Base-by-base conservation (phyloP, 1,140 invertebrate genomes). In the Spodoptera litura region DNA sequence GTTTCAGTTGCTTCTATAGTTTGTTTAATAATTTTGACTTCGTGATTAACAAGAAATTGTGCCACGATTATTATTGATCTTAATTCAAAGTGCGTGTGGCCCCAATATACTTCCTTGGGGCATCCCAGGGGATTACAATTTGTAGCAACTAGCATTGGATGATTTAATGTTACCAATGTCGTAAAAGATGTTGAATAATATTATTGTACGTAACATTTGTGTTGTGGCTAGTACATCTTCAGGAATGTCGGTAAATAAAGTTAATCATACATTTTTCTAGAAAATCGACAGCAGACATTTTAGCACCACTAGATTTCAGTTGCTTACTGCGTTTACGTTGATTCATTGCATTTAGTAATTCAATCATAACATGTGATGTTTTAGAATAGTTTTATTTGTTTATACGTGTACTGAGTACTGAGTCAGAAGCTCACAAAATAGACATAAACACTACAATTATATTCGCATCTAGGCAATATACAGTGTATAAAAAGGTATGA, bases 371-470 rank as follows among this genome's bases (percentile, higher is more conserved):
- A 49, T 49, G 15, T 25, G 25, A 61, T 20, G 55, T 20, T 56
- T 56, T 10, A 56, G 55, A 56, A 20, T 56, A 20, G 20, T 66
- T 66, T 49, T 66, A 15, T 49, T 52, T 68, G 20, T 68, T 20
- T 52, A 52, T 49, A 25, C 49, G 12, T 38, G 3, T 70, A 52
- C 27, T 20, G 20, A 20, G 27, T 70, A 49, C 25, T 70, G 66
- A 53, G 15, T 70, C 49, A 70, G 61, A 20, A n/a, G 25, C 66
- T 70, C 11, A 70, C 66, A 70, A 70, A 70, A 70, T 70, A 70
- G 66, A 53, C 49, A 70, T 68, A 64, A 38, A 44, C 61, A 38
- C 61, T 38, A 44, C 68, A 71, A 71, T 71, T 56, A 71, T 71
- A 71, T 71, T 56, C 53, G n/a, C 56, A 74, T 59, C 56, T 38